Percentiles rank a stretch among this genome's conserved stretches.
Conservation (phyloP, 2,888 invertebrate species). For the Agrotis puta region DNA sequence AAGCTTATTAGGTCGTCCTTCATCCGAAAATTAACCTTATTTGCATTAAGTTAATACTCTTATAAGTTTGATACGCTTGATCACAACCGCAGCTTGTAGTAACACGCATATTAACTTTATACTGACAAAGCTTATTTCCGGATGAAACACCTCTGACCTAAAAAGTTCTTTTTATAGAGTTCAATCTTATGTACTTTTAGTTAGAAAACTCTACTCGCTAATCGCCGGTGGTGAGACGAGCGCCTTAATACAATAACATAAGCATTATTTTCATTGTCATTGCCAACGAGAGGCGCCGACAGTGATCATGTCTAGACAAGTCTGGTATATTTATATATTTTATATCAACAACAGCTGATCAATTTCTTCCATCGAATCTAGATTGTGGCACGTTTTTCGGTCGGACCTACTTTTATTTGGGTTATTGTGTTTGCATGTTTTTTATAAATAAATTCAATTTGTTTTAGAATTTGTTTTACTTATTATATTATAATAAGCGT, state of each 20-base stretch:
- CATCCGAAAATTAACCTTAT: too few relatives aligned
- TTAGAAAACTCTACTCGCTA: background rate
- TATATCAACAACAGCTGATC: slow-evolving; percentile 59
- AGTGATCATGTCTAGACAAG: slow-evolving; percentile 70
- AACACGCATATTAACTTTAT: too few relatives aligned
- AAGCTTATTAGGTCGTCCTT: too few relatives aligned
- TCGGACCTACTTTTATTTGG: slow-evolving; percentile 13
- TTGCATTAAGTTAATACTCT: too few relatives aligned
- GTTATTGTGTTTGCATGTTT: slow-evolving; percentile 28
- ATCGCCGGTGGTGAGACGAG: background rate
- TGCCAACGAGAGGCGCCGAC: slow-evolving; percentile 65
- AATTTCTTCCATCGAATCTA: slow-evolving; percentile 13
- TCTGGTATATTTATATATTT: slow-evolving; percentile 64
- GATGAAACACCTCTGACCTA: too few relatives aligned
- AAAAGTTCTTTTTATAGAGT: too few relatives aligned
- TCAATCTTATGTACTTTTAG: too few relatives aligned
- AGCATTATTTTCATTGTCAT: slow-evolving; percentile 71
- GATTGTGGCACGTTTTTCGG: slow-evolving; percentile 14
- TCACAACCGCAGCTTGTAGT: too few relatives aligned
- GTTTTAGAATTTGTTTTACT: slow-evolving; percentile 8
- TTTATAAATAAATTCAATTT: slow-evolving; percentile 32
- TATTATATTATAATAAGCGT: background rate
- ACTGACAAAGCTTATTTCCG: too few relatives aligned
- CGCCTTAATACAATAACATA: slow-evolving; percentile 52
- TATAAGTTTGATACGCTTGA: too few relatives aligned